Conservation (phyloP, 37 sponge, comb jelly and placozoan species). For the Eunapius fragilis region DNA sequence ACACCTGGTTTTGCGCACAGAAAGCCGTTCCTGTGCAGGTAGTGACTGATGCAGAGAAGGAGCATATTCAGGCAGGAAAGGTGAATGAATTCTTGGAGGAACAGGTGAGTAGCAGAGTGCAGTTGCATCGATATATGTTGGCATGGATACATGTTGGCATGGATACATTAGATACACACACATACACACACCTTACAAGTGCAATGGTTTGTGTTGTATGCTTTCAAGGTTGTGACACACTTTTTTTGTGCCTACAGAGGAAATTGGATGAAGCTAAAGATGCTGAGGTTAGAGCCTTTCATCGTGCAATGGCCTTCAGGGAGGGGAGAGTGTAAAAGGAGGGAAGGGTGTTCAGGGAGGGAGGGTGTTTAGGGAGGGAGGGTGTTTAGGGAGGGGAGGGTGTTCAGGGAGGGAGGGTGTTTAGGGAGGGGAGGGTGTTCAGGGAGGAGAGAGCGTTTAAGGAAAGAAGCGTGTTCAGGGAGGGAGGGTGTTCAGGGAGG, state of each 20-base stretch:
- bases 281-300: background rate
- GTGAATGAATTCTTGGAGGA: background rate
- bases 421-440: no score
- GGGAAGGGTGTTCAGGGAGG: background rate
- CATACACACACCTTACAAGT: background rate
- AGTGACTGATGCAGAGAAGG: background rate
- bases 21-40: background rate
- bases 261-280: background rate
- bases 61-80: background rate
- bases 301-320: background rate
- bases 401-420: background rate
- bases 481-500: no score
- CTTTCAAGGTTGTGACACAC: no score
- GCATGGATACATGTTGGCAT: no score
- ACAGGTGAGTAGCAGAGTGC: background rate
- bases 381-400: background rate
- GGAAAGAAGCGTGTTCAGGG: background rate
- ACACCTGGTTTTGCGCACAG: background rate
- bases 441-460: background rate
- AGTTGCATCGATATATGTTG: background rate
- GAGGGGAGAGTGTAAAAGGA: no score
- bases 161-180: background rate
- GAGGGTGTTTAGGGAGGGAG: no score
- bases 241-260: conserved; percentile 35
- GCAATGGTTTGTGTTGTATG: background rate